These are phyloP conservation scores for Ailuropoda melanoleuca DNA, from an alignment of 2,113 vertebrate genomes.

Conservation along the genomic window DNA sequence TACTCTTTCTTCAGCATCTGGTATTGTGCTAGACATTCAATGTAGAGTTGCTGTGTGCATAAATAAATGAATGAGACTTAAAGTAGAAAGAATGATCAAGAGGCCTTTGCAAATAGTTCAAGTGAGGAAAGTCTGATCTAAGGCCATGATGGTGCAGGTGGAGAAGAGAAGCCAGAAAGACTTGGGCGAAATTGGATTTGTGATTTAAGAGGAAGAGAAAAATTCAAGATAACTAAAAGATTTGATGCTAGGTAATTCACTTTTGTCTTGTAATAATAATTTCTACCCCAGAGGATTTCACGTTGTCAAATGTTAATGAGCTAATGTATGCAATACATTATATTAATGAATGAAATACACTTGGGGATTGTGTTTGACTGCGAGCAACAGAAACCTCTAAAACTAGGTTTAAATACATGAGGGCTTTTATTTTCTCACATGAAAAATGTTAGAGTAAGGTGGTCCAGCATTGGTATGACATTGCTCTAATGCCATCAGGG, in stretches of 20 bases:
- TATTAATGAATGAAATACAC: slow-evolving; percentile 54
- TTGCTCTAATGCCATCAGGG: background rate
- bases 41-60: background rate
- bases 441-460: background rate
- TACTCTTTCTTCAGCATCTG: background rate
- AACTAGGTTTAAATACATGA: slow-evolving; percentile 40
- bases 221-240: background rate
- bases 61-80: background rate
- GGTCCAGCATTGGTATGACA: background rate
- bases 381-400: background rate
- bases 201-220: background rate
- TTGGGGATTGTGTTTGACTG: background rate
- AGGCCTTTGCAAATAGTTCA: background rate
- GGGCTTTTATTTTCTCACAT: background rate
- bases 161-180: background rate
- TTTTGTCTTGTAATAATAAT: slow-evolving; percentile 41
- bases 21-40: background rate
- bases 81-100: background rate
- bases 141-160: background rate
- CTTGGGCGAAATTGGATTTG: background rate
- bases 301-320: slow-evolving; percentile 49
- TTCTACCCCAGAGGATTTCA: slow-evolving; percentile 45
- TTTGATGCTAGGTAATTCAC: slow-evolving; percentile 5
- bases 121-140: background rate
- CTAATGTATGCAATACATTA: background rate